A percentile compares a stretch with the other conserved stretches of the same genome.
Evolutionary conservation across 2,888 invertebrate genomes (phyloP).

Genomic region (Callimorpha dominula): DNA sequence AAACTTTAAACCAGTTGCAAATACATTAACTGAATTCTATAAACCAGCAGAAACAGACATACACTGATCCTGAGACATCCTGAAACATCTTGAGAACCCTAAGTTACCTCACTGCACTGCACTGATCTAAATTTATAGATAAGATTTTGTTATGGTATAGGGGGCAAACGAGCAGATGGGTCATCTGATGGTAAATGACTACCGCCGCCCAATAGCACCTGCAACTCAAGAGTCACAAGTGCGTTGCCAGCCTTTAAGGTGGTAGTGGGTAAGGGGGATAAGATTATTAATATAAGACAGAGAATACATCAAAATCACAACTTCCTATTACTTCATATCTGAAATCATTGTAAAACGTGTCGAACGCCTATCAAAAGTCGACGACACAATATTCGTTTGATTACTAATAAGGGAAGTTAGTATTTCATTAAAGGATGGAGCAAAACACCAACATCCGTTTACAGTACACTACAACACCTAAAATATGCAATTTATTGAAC

Average conservation of each 20-base stretch:
- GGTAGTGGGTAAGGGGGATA: too few species aligned
- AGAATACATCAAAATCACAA: background rate
- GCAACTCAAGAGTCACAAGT: too few species aligned
- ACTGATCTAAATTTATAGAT: too few species aligned
- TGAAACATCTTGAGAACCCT: background rate
- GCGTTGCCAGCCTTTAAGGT: too few species aligned
- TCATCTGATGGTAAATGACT: too few species aligned
- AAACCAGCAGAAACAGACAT: background rate
- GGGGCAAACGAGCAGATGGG: too few species aligned
- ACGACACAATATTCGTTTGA: slow-evolving; percentile 3
- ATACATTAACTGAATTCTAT: background rate
- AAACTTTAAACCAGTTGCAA: background rate
- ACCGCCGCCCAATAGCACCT: too few species aligned
- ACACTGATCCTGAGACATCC: too few species aligned
- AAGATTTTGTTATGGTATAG: too few species aligned
- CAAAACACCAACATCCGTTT: slow-evolving; percentile 33
- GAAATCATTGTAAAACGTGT: background rate
- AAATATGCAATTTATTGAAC: slow-evolving; percentile 22
- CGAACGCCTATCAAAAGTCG: slow-evolving; percentile 5
- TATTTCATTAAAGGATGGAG: slow-evolving; percentile 27
- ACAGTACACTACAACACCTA: slow-evolving; percentile 28
- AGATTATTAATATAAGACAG: background rate
- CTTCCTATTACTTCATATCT: background rate
- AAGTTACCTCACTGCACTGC: background rate
- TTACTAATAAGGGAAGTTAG: slow-evolving; percentile 32